phyloP scores from a whole-genome alignment of 2,113 vertebrate genomes.

The Puma concolor region DNA sequence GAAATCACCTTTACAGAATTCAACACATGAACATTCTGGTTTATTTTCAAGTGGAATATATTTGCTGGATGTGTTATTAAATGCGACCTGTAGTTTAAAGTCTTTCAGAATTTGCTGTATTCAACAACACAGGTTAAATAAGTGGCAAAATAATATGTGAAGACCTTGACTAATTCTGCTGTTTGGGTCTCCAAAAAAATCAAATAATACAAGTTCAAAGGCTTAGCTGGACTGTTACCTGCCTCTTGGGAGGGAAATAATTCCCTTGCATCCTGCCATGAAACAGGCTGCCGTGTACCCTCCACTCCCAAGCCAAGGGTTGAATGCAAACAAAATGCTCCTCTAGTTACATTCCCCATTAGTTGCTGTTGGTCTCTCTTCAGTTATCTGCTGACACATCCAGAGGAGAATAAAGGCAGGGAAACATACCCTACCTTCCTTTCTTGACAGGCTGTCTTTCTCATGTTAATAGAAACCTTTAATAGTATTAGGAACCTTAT shows the following conservation, averaged over 20 bases:
- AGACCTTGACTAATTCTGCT: background rate
- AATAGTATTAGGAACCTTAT: background rate
- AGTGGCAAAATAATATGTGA: background rate
- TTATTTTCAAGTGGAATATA: slow-evolving; percentile 13
- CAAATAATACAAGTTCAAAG: slow-evolving; percentile 11
- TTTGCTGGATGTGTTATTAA: background rate
- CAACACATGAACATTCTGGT: slow-evolving; percentile 9
- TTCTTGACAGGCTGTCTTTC: background rate
- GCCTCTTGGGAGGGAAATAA: background rate
- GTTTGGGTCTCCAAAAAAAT: background rate
- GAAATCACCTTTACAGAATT: slow-evolving; percentile 62
- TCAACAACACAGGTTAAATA: slow-evolving; percentile 8
- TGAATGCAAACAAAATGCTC: background rate
- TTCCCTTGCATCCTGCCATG: background rate
- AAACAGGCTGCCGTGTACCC: background rate
- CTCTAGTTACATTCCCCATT: background rate
- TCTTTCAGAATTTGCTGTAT: background rate
- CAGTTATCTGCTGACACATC: background rate
- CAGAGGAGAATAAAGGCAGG: background rate
- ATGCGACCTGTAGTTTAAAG: background rate
- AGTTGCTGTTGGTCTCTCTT: background rate
- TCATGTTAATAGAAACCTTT: background rate
- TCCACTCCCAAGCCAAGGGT: background rate
- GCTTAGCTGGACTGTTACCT: background rate
- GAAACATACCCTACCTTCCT: background rate